Evolutionary conservation across 2,888 invertebrate species (phyloP).

Genomic region (Operophtera brumata): DNA sequence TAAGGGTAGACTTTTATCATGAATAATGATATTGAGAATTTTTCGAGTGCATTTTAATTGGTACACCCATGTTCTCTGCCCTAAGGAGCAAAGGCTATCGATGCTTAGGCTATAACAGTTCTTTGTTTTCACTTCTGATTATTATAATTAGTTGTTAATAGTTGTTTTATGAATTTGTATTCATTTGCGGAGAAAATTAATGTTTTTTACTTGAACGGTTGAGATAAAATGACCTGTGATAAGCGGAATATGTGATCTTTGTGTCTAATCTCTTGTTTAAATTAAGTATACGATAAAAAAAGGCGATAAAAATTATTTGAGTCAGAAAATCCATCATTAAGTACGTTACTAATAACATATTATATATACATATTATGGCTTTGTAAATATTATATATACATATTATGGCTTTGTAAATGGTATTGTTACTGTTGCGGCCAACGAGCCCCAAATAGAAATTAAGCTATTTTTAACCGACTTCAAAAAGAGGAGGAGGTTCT

Average conservation of each 20-base stretch:
- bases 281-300: slow-evolving; percentile 1
- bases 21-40: not conserved
- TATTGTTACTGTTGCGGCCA: no score
- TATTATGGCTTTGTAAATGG: no score
- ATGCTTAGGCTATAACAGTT: slow-evolving; percentile 12
- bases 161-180: slow-evolving; percentile 13
- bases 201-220: not conserved
- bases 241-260: slow-evolving; percentile 33
- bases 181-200: not conserved
- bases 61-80: not conserved
- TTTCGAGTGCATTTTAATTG: slow-evolving; percentile 9
- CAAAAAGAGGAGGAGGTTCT: no score
- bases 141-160: slow-evolving; percentile 28
- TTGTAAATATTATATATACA: no score
- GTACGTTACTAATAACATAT: slow-evolving; percentile 10
- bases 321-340: slow-evolving; percentile 1
- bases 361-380: no score
- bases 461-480: no score
- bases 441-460: no score
- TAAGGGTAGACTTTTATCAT: no score
- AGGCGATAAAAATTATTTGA: slow-evolving; percentile 17
- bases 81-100: slow-evolving; percentile 20
- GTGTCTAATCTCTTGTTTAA: not conserved
- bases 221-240: slow-evolving; percentile 30
- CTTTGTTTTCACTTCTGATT: slow-evolving; percentile 25